Percentiles rank a stretch among this genome's conserved stretches.
Evolutionary conservation across 2,797 vertebrate species (phyloP).

Genomic region (Spinibarbus caldwelli): DNA sequence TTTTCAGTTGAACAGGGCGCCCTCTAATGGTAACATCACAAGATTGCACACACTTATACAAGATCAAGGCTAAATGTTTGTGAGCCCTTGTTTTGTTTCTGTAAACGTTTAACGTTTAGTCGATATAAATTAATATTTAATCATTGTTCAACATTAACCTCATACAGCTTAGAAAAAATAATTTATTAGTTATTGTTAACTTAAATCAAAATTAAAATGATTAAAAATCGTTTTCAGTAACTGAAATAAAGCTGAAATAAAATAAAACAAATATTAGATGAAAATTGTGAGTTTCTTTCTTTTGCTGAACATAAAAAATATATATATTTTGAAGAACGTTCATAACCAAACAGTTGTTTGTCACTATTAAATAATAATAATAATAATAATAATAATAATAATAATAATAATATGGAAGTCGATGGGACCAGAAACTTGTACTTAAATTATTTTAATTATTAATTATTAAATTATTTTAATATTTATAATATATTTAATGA

Average conservation of each 20-base stretch:
- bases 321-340: background rate
- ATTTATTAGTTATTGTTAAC: background rate
- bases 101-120: background rate
- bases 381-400: no score
- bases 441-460: no score
- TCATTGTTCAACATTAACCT: background rate
- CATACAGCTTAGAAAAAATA: background rate
- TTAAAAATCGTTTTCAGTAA: background rate
- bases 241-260: background rate
- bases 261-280: no score
- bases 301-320: no score
- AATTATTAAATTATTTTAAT: no score
- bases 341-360: background rate
- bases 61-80: background rate
- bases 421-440: background rate
- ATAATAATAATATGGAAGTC: no score
- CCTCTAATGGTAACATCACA: background rate
- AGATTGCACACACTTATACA: background rate
- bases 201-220: background rate
- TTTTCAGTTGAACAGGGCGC: background rate
- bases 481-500: no score
- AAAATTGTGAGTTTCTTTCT: background rate
- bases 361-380: background rate
- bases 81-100: conserved; percentile 3
- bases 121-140: background rate